These are phyloP conservation scores for Pardalotus punctatus DNA, from an alignment of 2,113 vertebrate genomes.

Conservation along the genomic window DNA sequence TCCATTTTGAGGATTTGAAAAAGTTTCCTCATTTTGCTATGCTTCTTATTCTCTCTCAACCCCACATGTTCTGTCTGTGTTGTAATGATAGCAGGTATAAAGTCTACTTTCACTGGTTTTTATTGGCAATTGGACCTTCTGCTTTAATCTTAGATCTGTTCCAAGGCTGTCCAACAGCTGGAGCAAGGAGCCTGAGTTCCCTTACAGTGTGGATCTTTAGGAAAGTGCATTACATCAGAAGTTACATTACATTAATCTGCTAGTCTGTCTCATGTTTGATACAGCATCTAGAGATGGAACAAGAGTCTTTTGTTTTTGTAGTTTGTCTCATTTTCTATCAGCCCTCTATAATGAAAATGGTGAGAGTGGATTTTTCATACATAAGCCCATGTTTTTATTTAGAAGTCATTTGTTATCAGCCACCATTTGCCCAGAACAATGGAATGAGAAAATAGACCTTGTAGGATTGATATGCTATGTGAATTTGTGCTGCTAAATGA, in stretches of 20 bases:
- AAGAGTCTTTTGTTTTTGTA: not conserved
- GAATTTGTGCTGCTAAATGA: not conserved
- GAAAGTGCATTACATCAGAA: not conserved
- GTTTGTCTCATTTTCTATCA: not conserved
- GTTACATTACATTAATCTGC: not conserved
- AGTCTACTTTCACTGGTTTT: not conserved
- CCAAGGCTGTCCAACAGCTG: not conserved
- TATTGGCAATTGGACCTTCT: not conserved
- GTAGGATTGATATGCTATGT: not conserved
- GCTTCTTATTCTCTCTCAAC: not conserved
- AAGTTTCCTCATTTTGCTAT: not conserved
- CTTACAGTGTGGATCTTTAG: not conserved
- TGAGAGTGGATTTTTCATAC: not conserved
- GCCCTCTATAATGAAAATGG: not conserved
- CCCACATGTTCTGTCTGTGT: not conserved
- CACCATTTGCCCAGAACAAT: not conserved
- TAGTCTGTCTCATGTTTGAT: not conserved
- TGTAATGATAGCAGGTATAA: not conserved
- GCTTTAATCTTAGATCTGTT: not conserved
- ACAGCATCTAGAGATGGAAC: not conserved
- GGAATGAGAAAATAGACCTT: not conserved
- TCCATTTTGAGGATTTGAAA: not conserved
- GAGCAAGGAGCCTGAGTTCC: not conserved
- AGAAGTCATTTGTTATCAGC: not conserved
- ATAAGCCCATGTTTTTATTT: not conserved